phyloP scores from a whole-genome alignment of 2,888 invertebrate species.

The Oscheius sp. region DNA sequence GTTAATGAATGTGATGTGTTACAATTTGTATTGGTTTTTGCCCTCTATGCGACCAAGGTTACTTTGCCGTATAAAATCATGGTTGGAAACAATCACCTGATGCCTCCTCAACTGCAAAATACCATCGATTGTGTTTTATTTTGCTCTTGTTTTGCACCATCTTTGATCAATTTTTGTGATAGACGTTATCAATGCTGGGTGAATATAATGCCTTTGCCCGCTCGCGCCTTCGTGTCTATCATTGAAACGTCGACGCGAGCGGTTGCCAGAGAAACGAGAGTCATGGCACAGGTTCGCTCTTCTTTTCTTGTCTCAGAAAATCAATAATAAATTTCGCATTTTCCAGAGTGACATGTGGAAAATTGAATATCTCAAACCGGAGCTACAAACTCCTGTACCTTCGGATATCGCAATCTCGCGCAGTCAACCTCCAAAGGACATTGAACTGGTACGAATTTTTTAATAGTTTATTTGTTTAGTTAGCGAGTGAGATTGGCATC shows the following conservation, averaged over 20 bases:
- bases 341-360: constrained; percentile 44
- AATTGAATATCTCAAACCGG: constrained; percentile 52
- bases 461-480: constrained; percentile 20
- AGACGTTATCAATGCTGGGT: background rate
- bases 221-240: constrained; percentile 18
- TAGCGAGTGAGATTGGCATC: constrained; percentile 73
- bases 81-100: too few species aligned
- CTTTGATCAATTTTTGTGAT: too few species aligned
- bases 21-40: too few species aligned
- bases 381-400: constrained; percentile 80
- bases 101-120: too few species aligned
- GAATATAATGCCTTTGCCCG: background rate
- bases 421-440: constrained; percentile 72
- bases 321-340: background rate
- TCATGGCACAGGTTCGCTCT: constrained; percentile 31
- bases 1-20: too few species aligned
- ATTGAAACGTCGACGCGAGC: constrained; percentile 17
- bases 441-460: constrained; percentile 42
- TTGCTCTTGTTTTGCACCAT: too few species aligned
- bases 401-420: constrained; percentile 89
- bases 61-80: too few species aligned
- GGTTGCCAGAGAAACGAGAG: constrained; percentile 19
- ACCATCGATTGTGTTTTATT: too few species aligned
- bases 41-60: too few species aligned
- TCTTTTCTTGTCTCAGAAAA: constrained; percentile 28